These are phyloP conservation scores for Coelogynopora nodosa DNA, from an alignment of 2,888 invertebrate species.

Conservation along the genomic window DNA sequence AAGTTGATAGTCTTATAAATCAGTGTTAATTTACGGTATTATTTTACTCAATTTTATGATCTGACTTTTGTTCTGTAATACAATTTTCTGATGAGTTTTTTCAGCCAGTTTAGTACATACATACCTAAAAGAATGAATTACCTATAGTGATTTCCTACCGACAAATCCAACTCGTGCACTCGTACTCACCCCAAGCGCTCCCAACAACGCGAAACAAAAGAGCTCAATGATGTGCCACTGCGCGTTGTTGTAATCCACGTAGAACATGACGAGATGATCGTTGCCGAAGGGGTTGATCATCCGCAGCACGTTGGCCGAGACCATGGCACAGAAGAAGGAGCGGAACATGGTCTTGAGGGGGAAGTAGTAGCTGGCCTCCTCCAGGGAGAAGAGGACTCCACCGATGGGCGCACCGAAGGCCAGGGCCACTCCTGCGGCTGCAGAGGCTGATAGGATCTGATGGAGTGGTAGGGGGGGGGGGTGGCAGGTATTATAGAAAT, in stretches of 20 bases:
- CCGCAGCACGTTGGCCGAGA: constrained; percentile 90
- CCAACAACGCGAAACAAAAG: constrained; percentile 90
- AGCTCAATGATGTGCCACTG: constrained; percentile 98
- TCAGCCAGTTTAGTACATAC: no score
- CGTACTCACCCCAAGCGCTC: constrained; percentile 84
- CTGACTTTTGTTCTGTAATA: no score
- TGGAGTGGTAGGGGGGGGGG: no score
- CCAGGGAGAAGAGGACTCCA: constrained; percentile 92
- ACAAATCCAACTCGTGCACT: no score
- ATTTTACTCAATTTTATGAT: no score
- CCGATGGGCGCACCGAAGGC: constrained; percentile 98
- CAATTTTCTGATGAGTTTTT: no score
- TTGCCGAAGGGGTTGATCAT: constrained; percentile 98
- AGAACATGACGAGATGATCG: constrained; percentile 94
- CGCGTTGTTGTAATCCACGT: constrained; percentile 87
- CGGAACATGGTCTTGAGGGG: constrained; percentile 97
- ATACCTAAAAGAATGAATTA: no score
- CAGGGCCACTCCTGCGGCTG: constrained; percentile 96
- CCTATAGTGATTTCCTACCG: no score
- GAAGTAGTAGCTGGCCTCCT: constrained; percentile 98
- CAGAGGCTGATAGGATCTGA: constrained; percentile 88
- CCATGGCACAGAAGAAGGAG: constrained; percentile 95
- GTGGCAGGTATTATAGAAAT: no score
- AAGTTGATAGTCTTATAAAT: no score
- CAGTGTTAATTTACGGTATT: no score